Evolutionary conservation across 2,113 vertebrate species (phyloP), one percentile per base, ranked within the genome.

Genomic region (Mobula birostris): DNA sequence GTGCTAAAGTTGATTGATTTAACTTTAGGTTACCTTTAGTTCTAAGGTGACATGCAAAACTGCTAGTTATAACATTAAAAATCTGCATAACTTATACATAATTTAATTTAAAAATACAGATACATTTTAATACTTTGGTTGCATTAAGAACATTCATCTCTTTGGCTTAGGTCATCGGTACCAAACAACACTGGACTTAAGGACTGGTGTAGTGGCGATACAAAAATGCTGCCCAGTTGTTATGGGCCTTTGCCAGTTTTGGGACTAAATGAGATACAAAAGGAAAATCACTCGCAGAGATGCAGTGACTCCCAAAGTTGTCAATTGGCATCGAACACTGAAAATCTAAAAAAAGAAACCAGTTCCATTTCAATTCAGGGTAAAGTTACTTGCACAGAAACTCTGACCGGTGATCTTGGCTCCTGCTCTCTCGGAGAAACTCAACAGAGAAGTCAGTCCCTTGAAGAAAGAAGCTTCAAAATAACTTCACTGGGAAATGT

Each of bases 361-460:
- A 14, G 68, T 56, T 93, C 70, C 68, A 72, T 93, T 93, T 70
- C 66, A 74, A 9, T 70, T 93, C 91, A 40, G 66, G 48, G 91
- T 74, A 72, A 93, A 27, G 24, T 93, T 27, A 72, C 91, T 93
- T 40, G 68, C 70, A 29, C 68, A 74, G 91, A 72, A 19, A 74
- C 36, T 48, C 68, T 93, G 21, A 21, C 70, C 70, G 74, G 56
- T 74, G 68, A 93, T 0, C 11, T 93, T 48, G 91, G 68, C 40
- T 93, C 68, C 91, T 93, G 91, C 40, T 48, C 68, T 76, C 91
- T 93, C 5, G 36, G 17, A 74, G 90, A 74, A 93, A 7, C 70
- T 74, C 91, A 48, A 27, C 40, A 24, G 7, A 58, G 2, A 27
- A 85, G 56, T 56, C 82, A 40, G 91, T 5, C 68, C 24, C 36